A percentile compares a stretch with the other conserved stretches of the same genome.
These are phyloP conservation scores for Eupithecia insigniata DNA, from an alignment of 2,888 invertebrate species.

Conservation along the genomic window DNA sequence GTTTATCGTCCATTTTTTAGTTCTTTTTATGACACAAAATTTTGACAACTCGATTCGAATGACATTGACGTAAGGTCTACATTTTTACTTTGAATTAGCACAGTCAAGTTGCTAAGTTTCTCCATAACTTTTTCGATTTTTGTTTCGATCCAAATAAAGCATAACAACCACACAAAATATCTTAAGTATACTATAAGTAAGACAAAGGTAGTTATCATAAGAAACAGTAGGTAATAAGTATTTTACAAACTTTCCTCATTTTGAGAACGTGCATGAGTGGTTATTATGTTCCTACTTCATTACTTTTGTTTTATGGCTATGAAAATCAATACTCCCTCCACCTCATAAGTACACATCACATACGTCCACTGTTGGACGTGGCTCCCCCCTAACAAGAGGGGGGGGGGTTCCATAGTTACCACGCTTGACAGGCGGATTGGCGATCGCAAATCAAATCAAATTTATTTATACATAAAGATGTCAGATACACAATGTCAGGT, in stretches of 20 bases:
- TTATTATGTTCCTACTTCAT: not conserved
- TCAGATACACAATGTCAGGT: too few relatives aligned
- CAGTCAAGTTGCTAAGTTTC: not conserved
- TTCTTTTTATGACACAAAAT: too few relatives aligned
- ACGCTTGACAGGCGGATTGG: too few relatives aligned
- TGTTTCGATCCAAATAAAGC: not conserved
- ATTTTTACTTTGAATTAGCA: too few relatives aligned
- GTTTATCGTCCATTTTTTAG: too few relatives aligned
- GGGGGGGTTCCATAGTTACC: too few relatives aligned
- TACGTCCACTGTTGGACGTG: too few relatives aligned
- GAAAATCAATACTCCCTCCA: not conserved
- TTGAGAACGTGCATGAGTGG: not conserved
- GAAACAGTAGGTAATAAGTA: not conserved
- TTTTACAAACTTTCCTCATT: not conserved
- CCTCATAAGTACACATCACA: not conserved
- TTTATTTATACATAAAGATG: too few relatives aligned
- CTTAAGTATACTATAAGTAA: not conserved
- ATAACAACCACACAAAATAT: not conserved
- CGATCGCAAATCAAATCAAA: too few relatives aligned
- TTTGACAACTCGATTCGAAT: too few relatives aligned
- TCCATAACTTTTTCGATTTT: not conserved
- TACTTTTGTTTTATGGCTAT: not conserved
- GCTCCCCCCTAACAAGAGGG: too few relatives aligned
- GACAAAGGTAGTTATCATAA: not conserved
- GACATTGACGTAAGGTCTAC: too few relatives aligned